These are phyloP conservation scores for Scaptomyza montana DNA, from an alignment of 1,140 invertebrate genomes.

Conservation along the genomic window DNA sequence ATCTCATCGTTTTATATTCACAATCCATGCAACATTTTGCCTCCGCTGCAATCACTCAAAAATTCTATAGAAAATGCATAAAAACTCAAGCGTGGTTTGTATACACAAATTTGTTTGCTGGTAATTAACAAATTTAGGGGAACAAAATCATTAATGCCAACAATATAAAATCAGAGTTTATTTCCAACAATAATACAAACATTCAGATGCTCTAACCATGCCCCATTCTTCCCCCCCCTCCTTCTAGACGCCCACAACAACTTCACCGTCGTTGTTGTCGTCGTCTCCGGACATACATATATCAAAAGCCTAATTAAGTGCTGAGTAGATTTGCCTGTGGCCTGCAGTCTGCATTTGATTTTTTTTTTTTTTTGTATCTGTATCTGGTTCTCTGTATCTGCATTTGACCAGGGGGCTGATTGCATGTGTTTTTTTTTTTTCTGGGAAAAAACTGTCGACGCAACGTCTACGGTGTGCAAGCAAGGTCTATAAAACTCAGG, in stretches of 20 bases:
- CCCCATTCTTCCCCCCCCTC: background rate
- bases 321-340: conserved; percentile 43
- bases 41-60: conserved; percentile 64
- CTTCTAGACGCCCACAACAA: conserved; percentile 10
- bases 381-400: conserved; percentile 32
- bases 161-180: conserved; percentile 81
- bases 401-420: conserved; percentile 47
- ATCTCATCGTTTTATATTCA: conserved; percentile 12
- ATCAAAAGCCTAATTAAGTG: conserved; percentile 78
- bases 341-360: background rate
- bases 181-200: conserved; percentile 82
- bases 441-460: conserved; percentile 80
- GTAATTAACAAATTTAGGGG: conserved; percentile 82
- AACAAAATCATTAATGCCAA: conserved; percentile 81
- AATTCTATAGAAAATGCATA: conserved; percentile 80
- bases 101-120: conserved; percentile 79
- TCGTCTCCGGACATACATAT: conserved; percentile 27
- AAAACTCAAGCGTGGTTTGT: conserved; percentile 76
- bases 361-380: conserved; percentile 38
- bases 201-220: conserved; percentile 49
- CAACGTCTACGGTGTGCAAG: conserved; percentile 71
- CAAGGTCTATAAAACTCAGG: conserved; percentile 67
- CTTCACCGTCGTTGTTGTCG: conserved; percentile 47
- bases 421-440: conserved; percentile 67
- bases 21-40: conserved; percentile 1